Percentiles rank a stretch among this genome's conserved stretches.
phyloP scores from a whole-genome alignment of 2,113 vertebrate species.

The Zootoca vivipara region DNA sequence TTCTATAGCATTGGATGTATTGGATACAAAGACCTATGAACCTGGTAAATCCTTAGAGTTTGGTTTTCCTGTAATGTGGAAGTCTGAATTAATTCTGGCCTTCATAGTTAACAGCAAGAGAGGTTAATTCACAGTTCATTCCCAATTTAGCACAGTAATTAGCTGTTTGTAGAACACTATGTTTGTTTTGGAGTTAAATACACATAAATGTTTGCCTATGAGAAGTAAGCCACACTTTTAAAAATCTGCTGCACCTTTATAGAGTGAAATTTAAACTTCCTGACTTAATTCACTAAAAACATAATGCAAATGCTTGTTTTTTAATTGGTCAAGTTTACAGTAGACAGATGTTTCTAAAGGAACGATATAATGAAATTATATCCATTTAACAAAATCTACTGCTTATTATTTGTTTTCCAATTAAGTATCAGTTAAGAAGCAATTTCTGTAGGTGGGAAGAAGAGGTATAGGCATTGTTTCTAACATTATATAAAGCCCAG shows the following conservation, averaged over 20 bases:
- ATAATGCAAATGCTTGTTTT: neutral
- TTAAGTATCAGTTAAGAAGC: neutral
- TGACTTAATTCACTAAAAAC: neutral
- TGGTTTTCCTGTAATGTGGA: slow-evolving; percentile 50
- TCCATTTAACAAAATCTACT: neutral
- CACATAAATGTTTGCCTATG: slow-evolving; percentile 39
- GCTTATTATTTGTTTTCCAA: neutral
- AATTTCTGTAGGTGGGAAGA: neutral
- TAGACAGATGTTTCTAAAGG: neutral
- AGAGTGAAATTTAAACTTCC: neutral
- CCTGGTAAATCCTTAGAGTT: slow-evolving; percentile 47
- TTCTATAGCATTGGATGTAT: slow-evolving; percentile 8
- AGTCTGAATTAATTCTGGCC: slow-evolving; percentile 55
- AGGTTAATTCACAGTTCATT: slow-evolving; percentile 54
- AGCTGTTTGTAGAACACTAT: slow-evolving; percentile 44
- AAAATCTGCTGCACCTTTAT: neutral
- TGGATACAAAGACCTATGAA: slow-evolving; percentile 52
- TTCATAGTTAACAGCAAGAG: slow-evolving; percentile 44
- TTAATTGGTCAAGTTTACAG: neutral
- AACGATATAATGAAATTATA: neutral
- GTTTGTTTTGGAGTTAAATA: slow-evolving; percentile 49
- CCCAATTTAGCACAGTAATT: slow-evolving; percentile 55
- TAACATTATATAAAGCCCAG: neutral
- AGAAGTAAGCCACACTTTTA: neutral
- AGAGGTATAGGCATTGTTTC: neutral